Evolutionary conservation across 2,797 vertebrate genomes (phyloP).

Genomic region (Threskiornis aethiopicus): DNA sequence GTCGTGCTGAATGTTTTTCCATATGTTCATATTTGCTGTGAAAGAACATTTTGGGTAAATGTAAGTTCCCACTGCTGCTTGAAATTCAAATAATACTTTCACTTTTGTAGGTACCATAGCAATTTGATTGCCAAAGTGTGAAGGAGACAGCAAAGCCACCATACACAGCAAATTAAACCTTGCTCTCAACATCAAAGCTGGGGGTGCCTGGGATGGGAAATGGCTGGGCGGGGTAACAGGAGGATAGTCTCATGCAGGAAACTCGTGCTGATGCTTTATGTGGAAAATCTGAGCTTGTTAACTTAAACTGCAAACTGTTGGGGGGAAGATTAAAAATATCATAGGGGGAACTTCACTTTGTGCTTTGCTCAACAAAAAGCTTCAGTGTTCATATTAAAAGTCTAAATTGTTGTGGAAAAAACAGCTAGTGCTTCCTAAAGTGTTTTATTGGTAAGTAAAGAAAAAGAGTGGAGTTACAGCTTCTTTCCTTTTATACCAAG

Average conservation of each 20-base stretch:
- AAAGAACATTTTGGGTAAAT: neutral
- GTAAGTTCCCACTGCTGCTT: neutral
- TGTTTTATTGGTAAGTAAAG: neutral
- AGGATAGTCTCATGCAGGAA: neutral
- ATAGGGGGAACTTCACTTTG: neutral
- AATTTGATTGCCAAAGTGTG: neutral
- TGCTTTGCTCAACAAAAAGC: neutral
- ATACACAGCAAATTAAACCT: neutral
- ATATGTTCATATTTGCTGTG: neutral
- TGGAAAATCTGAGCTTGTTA: conserved; percentile 48
- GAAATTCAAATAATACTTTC: neutral
- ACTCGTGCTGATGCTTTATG: neutral
- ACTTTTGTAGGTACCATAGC: neutral
- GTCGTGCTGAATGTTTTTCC: neutral
- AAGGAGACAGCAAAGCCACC: neutral
- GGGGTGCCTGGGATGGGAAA: neutral
- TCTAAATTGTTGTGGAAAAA: neutral
- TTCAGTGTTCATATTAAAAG: neutral
- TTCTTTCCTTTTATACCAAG: neutral
- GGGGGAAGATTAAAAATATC: conserved; percentile 10
- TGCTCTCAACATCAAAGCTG: neutral
- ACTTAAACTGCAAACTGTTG: neutral
- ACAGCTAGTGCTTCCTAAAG: neutral
- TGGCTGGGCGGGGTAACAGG: neutral
- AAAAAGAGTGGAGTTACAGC: neutral